These are phyloP conservation scores for Cromileptes altivelis DNA, from an alignment of 2,113 vertebrate genomes.

Conservation along the genomic window DNA sequence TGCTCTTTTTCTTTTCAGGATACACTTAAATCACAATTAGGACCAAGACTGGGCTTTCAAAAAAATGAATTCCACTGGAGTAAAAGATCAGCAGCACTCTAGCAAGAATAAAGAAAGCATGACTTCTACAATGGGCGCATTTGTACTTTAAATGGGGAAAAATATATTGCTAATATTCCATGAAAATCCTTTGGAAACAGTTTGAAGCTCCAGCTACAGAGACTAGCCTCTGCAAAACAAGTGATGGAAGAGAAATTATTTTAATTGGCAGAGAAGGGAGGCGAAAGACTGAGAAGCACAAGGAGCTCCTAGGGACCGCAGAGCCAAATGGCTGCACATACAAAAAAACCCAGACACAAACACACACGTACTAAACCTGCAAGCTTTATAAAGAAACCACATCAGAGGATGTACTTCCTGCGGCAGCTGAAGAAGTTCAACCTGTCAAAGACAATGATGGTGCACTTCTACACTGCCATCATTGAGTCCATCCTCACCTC, in stretches of 20 bases:
- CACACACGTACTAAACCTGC: neutral
- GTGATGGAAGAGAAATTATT: conserved; percentile 29
- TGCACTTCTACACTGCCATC: no score
- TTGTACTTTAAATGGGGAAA: neutral
- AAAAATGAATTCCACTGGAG: neutral
- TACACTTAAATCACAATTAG: neutral
- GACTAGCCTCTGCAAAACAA: conserved; percentile 13
- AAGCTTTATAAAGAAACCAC: neutral
- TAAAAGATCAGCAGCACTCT: neutral
- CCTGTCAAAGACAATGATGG: no score
- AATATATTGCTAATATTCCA: neutral
- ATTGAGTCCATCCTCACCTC: no score
- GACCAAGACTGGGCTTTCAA: neutral
- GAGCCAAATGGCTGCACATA: neutral
- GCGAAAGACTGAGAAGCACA: conserved; percentile 55
- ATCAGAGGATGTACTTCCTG: no score
- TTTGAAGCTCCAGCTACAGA: conserved; percentile 15
- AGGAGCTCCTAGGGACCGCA: conserved; percentile 67
- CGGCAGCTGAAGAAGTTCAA: no score
- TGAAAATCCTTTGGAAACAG: conserved; percentile 9
- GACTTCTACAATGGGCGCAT: neutral
- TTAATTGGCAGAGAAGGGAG: conserved; percentile 66
- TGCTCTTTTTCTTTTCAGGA: neutral
- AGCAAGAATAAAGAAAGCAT: neutral
- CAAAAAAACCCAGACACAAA: neutral